Percentiles rank a stretch among this genome's conserved stretches.
Conservation (phyloP, 2,888 invertebrate genomes). For the Calameuta pallipes region DNA sequence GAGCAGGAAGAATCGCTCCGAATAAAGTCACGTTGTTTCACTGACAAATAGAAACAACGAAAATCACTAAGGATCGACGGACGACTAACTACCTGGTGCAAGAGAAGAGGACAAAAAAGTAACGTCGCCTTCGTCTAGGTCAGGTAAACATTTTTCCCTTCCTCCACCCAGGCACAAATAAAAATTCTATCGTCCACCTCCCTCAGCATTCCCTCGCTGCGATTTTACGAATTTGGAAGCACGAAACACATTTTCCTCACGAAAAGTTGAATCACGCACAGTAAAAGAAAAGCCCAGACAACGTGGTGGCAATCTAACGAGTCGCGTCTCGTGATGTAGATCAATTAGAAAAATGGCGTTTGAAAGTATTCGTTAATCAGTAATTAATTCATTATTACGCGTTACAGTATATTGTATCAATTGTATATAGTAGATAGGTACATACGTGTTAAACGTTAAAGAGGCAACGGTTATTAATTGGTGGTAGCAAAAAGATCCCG, state of each 20-base stretch:
- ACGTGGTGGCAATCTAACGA: background rate
- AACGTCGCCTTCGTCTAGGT: background rate
- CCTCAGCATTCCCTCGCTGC: background rate
- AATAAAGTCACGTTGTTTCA: too few species aligned
- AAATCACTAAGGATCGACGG: background rate
- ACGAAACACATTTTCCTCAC: too few species aligned
- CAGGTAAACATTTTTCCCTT: background rate
- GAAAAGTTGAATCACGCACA: background rate
- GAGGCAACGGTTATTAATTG: background rate
- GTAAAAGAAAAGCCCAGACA: background rate
- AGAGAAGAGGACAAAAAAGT: background rate
- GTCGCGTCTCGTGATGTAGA: background rate
- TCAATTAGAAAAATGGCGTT: background rate
- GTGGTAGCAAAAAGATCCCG: background rate
- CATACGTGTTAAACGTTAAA: background rate
- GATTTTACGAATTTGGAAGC: too few species aligned
- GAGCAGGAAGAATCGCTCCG: background rate
- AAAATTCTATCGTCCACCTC: background rate
- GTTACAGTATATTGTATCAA: background rate
- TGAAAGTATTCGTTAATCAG: background rate
- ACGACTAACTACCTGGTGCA: background rate
- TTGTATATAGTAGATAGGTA: background rate
- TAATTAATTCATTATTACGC: background rate
- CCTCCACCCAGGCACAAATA: background rate
- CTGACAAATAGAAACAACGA: background rate